phyloP scores from a whole-genome alignment of 2,113 vertebrate species.

The Psilopsiagon aurifrons region DNA sequence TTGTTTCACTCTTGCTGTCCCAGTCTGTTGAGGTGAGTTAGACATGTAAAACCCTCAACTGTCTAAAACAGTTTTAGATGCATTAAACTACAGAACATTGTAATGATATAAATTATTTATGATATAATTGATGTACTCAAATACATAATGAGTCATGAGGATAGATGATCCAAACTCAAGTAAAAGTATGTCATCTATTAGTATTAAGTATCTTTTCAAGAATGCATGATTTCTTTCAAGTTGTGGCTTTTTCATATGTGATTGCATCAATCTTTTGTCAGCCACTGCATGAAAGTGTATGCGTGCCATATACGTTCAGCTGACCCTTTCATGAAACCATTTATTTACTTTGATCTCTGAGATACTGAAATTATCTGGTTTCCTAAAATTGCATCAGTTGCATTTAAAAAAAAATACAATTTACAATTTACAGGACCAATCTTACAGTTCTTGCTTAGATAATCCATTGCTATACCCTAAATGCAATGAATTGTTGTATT shows the following conservation, averaged over 20 bases:
- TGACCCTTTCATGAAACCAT: background rate
- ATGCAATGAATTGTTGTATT: background rate
- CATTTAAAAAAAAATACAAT: background rate
- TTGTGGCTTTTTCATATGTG: slow-evolving; percentile 19
- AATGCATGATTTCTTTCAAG: slow-evolving; percentile 44
- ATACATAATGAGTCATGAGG: slow-evolving; percentile 54
- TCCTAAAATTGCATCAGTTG: background rate
- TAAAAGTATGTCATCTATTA: slow-evolving; percentile 64
- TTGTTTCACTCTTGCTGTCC: background rate
- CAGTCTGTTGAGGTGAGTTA: background rate
- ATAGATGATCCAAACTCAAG: slow-evolving; percentile 62
- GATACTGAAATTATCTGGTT: background rate
- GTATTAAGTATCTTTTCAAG: slow-evolving; percentile 61
- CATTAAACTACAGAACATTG: slow-evolving; percentile 46
- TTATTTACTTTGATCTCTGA: background rate
- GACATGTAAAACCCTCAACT: background rate
- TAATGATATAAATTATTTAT: slow-evolving; percentile 71
- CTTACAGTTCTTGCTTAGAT: background rate
- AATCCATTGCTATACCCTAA: background rate
- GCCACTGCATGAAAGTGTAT: background rate
- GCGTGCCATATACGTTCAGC: background rate
- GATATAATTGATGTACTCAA: slow-evolving; percentile 63
- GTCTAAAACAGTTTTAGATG: slow-evolving; percentile 18
- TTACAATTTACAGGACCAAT: background rate
- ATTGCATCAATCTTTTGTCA: slow-evolving; percentile 51